Base-by-base conservation (phyloP, 1,140 invertebrate species). In the Bombus balteatus region DNA sequence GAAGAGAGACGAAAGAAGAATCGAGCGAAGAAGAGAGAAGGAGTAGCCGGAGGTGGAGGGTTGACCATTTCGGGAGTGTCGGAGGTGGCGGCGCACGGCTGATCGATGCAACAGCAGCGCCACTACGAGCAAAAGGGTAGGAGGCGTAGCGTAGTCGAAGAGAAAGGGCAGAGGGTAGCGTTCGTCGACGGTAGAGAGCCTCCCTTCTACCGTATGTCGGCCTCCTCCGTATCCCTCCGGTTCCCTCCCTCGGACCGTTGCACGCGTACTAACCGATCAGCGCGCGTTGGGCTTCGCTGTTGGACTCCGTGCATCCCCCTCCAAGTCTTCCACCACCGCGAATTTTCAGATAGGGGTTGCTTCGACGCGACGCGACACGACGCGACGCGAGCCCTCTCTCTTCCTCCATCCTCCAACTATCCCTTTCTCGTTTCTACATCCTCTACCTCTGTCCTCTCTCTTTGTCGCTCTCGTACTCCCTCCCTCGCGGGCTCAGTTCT, bases 101-200 rank as follows among this genome's bases (percentile, higher is more conserved):
- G 94, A 95, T 95, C 94, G 93, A 95, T 95, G 93, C 93, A 93
- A 94, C 89, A 92, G 83, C 89, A 93, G 93, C 93, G 93, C 93
- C 93, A 85, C 90, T 87, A 84, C 87, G 73, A 78, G 90, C 87
- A 75, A 84, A 22, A 85, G 77, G 84, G 82, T 84, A 86, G 88
- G 89, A 90, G 91, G 88, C 77, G 88, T 81, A 81, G 85, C 82
- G 39, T 88, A 85, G 75, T 10, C 34, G 47, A 68, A 66, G 70
- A 66, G 65, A 59, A 75, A 65, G 62, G 78, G 68, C 68, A 70
- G 84, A 65, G 80, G 62, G 68, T 74, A 34, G 65, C 66, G 59
- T 66, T 39, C 41, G 62, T 41, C 75, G 71, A 53, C 65, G 59
- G 73, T 68, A 74, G 59, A 79, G 74, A 79, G 74, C 66, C 66